A percentile compares a stretch with the other conserved stretches of the same genome.
phyloP scores from a whole-genome alignment of 2,113 vertebrate genomes.

The Scalopus aquaticus region DNA sequence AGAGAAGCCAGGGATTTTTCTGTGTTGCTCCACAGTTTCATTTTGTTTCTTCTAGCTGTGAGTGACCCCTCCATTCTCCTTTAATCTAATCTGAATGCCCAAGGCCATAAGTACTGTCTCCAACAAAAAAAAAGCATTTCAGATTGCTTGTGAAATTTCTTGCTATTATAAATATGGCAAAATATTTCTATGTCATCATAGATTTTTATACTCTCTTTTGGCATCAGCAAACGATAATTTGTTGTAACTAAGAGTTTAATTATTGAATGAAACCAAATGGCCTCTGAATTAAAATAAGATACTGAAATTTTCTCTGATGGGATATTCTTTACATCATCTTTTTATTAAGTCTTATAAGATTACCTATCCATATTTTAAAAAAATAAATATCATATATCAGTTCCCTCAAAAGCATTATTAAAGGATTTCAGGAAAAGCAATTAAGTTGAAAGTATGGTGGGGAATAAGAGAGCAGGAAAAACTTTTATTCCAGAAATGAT shows the following conservation, averaged over 20 bases:
- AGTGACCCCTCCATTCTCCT: background rate
- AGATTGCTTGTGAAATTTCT: background rate
- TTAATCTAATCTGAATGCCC: background rate
- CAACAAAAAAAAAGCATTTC: background rate
- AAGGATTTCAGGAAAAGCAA: background rate
- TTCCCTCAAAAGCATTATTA: background rate
- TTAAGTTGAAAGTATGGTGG: background rate
- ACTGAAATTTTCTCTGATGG: background rate
- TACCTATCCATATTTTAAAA: background rate
- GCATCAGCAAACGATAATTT: background rate
- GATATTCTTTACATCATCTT: background rate
- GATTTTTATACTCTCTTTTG: background rate
- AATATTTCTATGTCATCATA: background rate
- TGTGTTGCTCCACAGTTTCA: background rate
- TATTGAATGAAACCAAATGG: background rate
- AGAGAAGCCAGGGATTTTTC: background rate
- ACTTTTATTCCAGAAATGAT: background rate
- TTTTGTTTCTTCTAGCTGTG: background rate
- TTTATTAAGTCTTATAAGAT: background rate
- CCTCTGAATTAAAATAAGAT: slow-evolving; percentile 3
- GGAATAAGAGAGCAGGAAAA: background rate
- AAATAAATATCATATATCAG: background rate
- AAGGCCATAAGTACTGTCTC: background rate
- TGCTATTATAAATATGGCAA: background rate
- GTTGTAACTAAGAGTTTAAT: background rate